These are phyloP conservation scores for Trichonephila inaurata DNA, from an alignment of 1,140 invertebrate species.

Conservation along the genomic window DNA sequence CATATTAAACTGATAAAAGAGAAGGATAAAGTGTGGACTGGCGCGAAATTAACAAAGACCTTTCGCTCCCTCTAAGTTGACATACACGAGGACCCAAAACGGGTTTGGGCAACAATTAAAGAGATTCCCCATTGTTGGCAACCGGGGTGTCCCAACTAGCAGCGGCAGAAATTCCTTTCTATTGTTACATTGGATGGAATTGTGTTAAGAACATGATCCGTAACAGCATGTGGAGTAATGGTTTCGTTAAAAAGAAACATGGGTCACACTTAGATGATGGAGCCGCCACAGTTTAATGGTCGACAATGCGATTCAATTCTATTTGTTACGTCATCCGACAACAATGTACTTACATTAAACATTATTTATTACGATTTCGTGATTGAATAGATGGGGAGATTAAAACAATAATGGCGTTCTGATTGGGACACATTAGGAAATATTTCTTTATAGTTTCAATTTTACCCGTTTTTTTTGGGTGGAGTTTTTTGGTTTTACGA, in stretches of 20 bases:
- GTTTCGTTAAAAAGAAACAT: background rate
- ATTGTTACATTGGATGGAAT: background rate
- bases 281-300: background rate
- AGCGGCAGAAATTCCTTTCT: background rate
- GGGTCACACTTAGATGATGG: background rate
- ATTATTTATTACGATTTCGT: background rate
- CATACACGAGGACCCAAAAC: background rate
- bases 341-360: conserved; percentile 6
- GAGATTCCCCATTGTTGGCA: background rate
- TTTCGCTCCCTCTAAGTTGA: no score
- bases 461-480: no score
- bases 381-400: background rate
- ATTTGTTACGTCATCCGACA: background rate
- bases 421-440: no score
- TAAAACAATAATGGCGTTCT: background rate
- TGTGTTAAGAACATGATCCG: background rate
- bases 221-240: conserved; percentile 13
- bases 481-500: no score
- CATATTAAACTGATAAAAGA: conserved; percentile 18
- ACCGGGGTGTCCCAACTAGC: background rate
- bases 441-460: no score
- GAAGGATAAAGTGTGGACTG: background rate
- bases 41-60: conserved; percentile 2
- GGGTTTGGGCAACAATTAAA: conserved; percentile 5
- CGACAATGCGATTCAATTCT: background rate